Conservation (phyloP, 2,797 vertebrate species). For the Clamator glandarius region DNA sequence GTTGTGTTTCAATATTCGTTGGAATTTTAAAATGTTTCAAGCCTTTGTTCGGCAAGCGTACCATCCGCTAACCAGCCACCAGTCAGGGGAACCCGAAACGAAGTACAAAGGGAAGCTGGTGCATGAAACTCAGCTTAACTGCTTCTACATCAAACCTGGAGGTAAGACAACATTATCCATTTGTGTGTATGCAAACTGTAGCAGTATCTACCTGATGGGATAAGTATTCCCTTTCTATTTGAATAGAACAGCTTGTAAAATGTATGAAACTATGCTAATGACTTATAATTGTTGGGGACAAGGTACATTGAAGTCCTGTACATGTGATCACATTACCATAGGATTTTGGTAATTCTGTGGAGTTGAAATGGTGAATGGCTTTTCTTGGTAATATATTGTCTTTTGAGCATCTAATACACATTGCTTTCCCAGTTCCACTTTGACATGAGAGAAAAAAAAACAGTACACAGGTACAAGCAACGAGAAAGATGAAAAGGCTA, state of each 20-base stretch:
- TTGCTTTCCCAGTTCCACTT: not conserved
- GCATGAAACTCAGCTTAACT: constrained; percentile 87
- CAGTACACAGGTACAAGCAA: not conserved
- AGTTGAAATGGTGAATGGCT: not conserved
- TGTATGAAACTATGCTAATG: not conserved
- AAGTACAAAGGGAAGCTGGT: constrained; percentile 89
- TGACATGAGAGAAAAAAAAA: not conserved
- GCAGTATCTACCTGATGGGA: not conserved
- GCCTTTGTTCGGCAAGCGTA: constrained; percentile 75
- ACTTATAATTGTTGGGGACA: not conserved
- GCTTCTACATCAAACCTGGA: constrained; percentile 87
- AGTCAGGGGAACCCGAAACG: constrained; percentile 80
- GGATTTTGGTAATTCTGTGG: not conserved
- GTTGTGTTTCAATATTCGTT: not conserved
- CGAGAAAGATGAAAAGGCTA: not conserved
- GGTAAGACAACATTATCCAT: constrained; percentile 80
- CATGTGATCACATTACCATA: not conserved
- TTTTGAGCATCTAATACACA: not conserved
- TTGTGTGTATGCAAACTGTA: not conserved
- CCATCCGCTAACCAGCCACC: constrained; percentile 69
- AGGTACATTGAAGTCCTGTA: not conserved
- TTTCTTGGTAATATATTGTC: not conserved
- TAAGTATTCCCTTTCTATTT: not conserved
- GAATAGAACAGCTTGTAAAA: not conserved
- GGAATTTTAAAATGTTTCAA: constrained; percentile 76